phyloP scores from a whole-genome alignment of 2,888 invertebrate genomes.

The Acronicta aceris region DNA sequence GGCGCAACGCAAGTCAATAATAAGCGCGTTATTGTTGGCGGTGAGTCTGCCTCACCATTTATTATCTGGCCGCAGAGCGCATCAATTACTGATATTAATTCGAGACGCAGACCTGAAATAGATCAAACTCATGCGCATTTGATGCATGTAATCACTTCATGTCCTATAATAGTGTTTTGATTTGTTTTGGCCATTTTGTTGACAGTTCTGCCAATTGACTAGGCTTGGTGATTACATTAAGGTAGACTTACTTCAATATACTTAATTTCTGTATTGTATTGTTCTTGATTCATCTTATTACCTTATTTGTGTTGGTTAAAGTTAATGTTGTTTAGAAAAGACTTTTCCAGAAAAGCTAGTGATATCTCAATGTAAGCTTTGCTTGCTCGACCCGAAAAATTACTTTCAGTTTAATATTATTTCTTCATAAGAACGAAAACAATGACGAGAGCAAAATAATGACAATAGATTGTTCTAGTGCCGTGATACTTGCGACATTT shows the following conservation, averaged over 20 bases:
- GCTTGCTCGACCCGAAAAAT: no score
- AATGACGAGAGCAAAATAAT: conserved; percentile 23
- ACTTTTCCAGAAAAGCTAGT: no score
- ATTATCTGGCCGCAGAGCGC: conserved; percentile 52
- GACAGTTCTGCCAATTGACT: background rate
- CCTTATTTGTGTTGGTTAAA: no score
- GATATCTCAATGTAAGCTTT: no score
- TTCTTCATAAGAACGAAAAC: conserved; percentile 16
- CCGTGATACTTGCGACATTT: conserved; percentile 28
- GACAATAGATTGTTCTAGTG: conserved; percentile 28
- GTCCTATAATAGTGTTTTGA: conserved; percentile 49
- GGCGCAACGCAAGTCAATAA: conserved; percentile 45
- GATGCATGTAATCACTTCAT: conserved; percentile 35
- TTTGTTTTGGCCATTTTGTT: conserved; percentile 24
- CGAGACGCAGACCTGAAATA: conserved; percentile 64
- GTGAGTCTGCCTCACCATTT: conserved; percentile 37
- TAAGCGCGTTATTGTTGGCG: conserved; percentile 46
- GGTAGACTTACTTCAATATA: background rate
- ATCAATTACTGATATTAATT: conserved; percentile 64
- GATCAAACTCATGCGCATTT: conserved; percentile 60
- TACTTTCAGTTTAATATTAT: no score
- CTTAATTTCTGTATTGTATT: no score
- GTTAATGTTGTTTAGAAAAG: no score
- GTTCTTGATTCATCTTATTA: background rate
- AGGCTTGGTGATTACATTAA: background rate